Conservation (phyloP, 2,797 vertebrate species). For the Chrysocyon brachyurus region DNA sequence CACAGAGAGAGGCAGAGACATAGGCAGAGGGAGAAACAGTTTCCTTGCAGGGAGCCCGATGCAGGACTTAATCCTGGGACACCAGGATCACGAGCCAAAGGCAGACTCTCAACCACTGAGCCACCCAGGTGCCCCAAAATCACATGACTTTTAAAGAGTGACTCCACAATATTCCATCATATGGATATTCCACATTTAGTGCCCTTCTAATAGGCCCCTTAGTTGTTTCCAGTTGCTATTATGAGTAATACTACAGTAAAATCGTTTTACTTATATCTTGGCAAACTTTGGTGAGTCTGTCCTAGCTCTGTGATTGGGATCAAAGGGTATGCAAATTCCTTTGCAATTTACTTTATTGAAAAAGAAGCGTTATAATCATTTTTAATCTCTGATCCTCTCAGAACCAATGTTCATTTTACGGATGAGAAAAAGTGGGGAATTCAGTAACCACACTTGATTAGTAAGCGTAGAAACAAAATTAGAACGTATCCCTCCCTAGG, state of each 20-base stretch:
- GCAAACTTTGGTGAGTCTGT: not conserved
- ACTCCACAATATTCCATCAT: not conserved
- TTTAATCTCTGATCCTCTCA: not conserved
- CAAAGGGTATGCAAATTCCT: not conserved
- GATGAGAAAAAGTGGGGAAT: constrained; percentile 38
- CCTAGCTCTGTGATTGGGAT: not conserved
- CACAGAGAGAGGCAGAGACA: no score
- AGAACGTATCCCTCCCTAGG: not conserved
- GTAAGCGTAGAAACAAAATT: not conserved
- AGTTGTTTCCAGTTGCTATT: not conserved
- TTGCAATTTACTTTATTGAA: not conserved
- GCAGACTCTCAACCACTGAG: no score
- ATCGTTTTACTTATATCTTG: not conserved
- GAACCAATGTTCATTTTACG: constrained; percentile 24
- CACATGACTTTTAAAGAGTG: not conserved
- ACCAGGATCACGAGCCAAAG: no score
- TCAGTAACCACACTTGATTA: not conserved
- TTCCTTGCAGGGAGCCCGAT: no score
- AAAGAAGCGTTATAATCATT: not conserved
- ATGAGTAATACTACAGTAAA: not conserved
- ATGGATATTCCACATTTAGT: no score
- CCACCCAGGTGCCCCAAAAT: not conserved
- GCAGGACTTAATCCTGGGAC: no score
- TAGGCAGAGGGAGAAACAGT: no score
- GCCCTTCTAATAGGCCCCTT: not conserved